Base-by-base conservation (phyloP, 2,888 invertebrate species). In the Byasa hedistus region DNA sequence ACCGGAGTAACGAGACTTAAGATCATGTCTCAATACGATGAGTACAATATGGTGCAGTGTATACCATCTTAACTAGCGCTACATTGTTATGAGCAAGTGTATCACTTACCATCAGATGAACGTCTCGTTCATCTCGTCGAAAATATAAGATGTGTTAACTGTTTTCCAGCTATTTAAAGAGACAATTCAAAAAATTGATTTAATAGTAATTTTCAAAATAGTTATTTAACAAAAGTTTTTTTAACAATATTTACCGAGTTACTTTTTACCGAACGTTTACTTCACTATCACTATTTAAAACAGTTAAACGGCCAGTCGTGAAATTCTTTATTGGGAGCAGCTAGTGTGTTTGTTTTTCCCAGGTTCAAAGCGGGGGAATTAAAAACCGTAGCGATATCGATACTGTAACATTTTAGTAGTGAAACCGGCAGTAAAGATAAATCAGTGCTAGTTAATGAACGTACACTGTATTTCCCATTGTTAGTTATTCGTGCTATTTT, bases 401-500 rank as follows among this genome's bases (percentile, higher is more conserved):
- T 64, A 56, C 66, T 58, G 54, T 55, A 62, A 58, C 62, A 62
- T 55, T 66, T 55, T 63, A 48, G 48, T 67, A 59, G 62, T 63
- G 23, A 52, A 64, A 60, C 58, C 57, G 61, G 68, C 66, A 58
- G 63, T 67, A 67, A 67, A 67, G 66, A 67, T 67, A 67, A 67
- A 67, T 67, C 66, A 67, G 27, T 23, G 54, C 22, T 32, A 63
- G 63, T 67, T 67, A 67, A 67, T 67, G 66, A 67, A 67, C 66
- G 66, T 57, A 66, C 61, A 56, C 44, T 51, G 60, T 67, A 56
- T 55, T 32, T 36, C 27, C 63, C 64, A 67, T 67, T 67, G 67
- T 67, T 63, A 67, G 67, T 65, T 44, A 21, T 19, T 59, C 64
- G 61, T 69, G 70, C 64, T 67, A 67, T 67, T 68, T 70, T 70